Base-by-base conservation (phyloP, 2,797 vertebrate genomes). In the Chaunax sp. region DNA sequence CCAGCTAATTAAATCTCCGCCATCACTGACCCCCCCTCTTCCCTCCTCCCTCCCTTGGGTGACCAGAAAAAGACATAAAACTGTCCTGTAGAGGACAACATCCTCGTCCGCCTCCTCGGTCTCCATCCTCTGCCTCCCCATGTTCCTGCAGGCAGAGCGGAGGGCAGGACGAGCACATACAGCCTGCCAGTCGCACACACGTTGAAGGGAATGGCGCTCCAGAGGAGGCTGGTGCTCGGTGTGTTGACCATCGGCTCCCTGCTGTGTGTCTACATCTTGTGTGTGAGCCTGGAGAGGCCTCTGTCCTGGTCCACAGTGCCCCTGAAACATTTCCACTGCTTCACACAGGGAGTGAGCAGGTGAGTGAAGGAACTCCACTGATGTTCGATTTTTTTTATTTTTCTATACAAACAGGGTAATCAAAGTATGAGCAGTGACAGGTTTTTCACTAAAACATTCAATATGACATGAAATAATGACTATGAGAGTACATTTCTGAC, bases 211-310 rank as follows among this genome's bases (percentile, higher is more conserved):
- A 87, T 85, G 70, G 53, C 59, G 6, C 43, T 59, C 30, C 58
- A 0, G 10, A 84, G 20, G 73, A 72, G 53, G 43, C 63, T 90
- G 57, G 5, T 83, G 44, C 1, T 90, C 1, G 53, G 44, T 15
- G 14, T 65, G 58, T 1, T 84, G 51, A 41, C 49, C 3, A 16
- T 67, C 23, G 2, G 4, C 14, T 51, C 19, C 6, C 11, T 92
- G 46, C 55, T 93, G 50, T 2, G 25, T 0, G 0, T 91, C 62
- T 91, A 88, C 65, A 1, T 92, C 49, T 64, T 91, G 49, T 57
- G 41, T 6, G 0, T 69, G 15, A 72, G 28, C 35, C 43, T 70
- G 64, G 64, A 89, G 49, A 26, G 20, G 23, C 23, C 37, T 1
- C 7, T 11, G n/a, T 35, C 43, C 19, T 50, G 14, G 54, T 15